Base-by-base conservation (phyloP, 2,888 invertebrate genomes). In the Drosophila sordidapex region DNA sequence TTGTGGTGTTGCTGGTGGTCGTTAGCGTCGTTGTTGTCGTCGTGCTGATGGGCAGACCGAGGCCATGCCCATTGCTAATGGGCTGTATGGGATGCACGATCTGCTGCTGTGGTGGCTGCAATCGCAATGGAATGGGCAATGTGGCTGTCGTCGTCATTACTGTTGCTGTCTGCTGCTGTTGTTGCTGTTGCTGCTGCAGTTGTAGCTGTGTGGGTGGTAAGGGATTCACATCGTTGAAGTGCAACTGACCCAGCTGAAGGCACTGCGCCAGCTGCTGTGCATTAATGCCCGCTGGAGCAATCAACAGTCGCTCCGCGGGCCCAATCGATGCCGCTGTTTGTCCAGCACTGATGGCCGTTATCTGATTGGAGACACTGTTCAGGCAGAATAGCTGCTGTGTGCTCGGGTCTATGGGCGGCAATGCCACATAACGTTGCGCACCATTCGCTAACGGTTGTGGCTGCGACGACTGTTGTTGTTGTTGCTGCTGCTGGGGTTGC, bases 211-310 rank as follows among this genome's bases (percentile, higher is more conserved):
- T 64, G 25, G 91, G 54, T 2, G 91, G 79, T 77, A 91, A 65
- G 0, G 91, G 91, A 68, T 93, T 93, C 11, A 93, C 91, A 74
- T 93, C 93, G 76, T 93, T 93, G 43, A 93, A 93, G 63, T 93
- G 93, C 36, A 93, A 90, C 74, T 93, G 93, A 0, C 93, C 93
- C 71, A 93, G 90, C 29, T 92, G 92, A 65, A 93, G 72, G 67
- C 93, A 93, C 64, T 93, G 92, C 0, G 93, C 92, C 73, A 93
- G 62, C 74, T 93, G 93, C 68, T 93, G 93, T 0, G 93, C 93
- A 87, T 93, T 93, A 11, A 93, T 93, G 15, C 93, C 93, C 2
- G 93, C 93, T 0, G 93, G 93, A 1, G 93, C 93, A 40, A 93
- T 93, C 27, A 93, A 72, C 38, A 93, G 65, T 4, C 93, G 88